Base-by-base conservation (phyloP, 2,113 vertebrate genomes). In the Gobiocypris rarus region DNA sequence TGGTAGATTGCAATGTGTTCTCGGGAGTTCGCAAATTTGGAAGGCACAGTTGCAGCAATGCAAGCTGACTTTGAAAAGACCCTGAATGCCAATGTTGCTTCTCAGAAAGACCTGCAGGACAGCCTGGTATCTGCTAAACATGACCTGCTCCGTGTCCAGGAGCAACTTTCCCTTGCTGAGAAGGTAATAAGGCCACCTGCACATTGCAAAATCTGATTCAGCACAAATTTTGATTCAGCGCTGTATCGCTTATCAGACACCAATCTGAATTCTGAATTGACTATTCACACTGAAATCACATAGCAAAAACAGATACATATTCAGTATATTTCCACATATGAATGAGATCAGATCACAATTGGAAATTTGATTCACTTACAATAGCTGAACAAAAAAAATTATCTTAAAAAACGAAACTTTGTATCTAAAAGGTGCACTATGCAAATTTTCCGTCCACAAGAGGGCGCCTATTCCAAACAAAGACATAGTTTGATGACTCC, bases 121-220 rank as follows among this genome's bases (percentile, higher is more conserved):
- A 95, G 95, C 90, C 94, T 99, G 50, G 93, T 94, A 19, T 92
- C 94, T 2, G 94, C 97, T 82, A 99, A 97, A 85, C 98, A 98
- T 2, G 95, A 99, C 38, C 93, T 99, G 5, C 95, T 99, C 58
- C 94, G 93, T 86, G 95, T 97, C 78, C 97, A 96, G 90, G 96
- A 98, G 84, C 97, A 99, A 89, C 93, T 99, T 15, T 84, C 92
- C 54, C 61, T 96, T 91, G 96, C 98, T 75, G 97, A 99, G 88
- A 98, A 99, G 97, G 98, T 98, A 58, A 8, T 54, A 54, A 54
- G 17, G 48, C 48, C 48, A 15, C 52, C 17, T 54, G 52, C 52
- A 8, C 52, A 26, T 6, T 50, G 11, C 31, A 31, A 17, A 41
- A 17, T 22, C 9, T n/a, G 11, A 43, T 67, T 45, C 28, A 71